Evolutionary conservation across 1,140 invertebrate species (phyloP), one percentile per base, ranked within the genome.

Genomic region (Lordiphosa mommai): DNA sequence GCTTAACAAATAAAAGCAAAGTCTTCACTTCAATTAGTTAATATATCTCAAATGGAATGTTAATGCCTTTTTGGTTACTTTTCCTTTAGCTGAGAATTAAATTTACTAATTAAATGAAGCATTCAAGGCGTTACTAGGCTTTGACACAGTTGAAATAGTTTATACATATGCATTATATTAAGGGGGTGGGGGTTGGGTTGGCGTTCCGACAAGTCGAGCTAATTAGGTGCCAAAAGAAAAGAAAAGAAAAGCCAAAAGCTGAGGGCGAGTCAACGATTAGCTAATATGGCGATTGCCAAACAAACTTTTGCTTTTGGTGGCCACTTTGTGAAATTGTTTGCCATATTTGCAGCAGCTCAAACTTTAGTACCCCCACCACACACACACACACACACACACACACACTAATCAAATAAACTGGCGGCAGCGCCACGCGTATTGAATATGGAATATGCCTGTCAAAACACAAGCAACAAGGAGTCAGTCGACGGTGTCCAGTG

Each of bases 281-380:
- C 76, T 74, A 82, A 80, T 72, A 56, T 59, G 64, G 57, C 58
- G 69, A 56, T 55, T 57, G 53, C 48, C 56, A 60, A 69, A 65
- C 41, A 84, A 82, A 82, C 67, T 82, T 82, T 84, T 58, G 59
- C 52, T 53, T 40, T 69, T 50, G 9, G 23, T 55, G 61, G 76
- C 72, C 77, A 82, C 77, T 82, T 82, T 82, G 77, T 65, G 72
- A 82, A 82, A 85, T 82, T 82, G 77, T 82, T 82, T 82, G 76
- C 76, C 76, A 76, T 84, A 82, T 84, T 82, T 84, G 77, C 63
- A 67, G 63, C 77, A 77, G 72, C 59, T 55, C 33, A 69, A 84
- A 84, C 58, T 82, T 82, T 77, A 69, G 61, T 57, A 46, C 37
- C 14, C 27, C 7, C 29, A 17, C 17, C 34, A 17, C 33, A 36